Conservation (phyloP, 2,113 vertebrate species). For the Gnathonemus echidnorhynchus region DNA sequence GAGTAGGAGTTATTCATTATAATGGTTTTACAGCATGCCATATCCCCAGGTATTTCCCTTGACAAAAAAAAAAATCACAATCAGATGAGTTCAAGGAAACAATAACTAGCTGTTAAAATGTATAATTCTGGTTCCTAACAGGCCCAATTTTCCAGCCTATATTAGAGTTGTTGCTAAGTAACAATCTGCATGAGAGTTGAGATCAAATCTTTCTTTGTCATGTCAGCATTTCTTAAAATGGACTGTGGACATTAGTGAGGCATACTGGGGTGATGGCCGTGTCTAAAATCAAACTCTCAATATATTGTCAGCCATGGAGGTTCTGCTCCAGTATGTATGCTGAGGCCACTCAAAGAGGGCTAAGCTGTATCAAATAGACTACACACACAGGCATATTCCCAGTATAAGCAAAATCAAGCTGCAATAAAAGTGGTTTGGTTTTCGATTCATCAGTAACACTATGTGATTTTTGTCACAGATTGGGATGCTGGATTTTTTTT, state of each 20-base stretch:
- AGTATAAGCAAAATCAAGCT: not conserved
- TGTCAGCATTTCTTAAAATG: slow-evolving; percentile 13
- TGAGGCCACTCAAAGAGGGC: not conserved
- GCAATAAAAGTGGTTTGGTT: not conserved
- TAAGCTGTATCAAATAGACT: not conserved
- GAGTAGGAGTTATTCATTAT: not conserved
- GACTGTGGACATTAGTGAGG: not conserved
- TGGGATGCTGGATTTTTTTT: not conserved
- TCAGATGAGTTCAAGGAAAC: not conserved
- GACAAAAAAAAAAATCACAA: not conserved
- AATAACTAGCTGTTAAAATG: not conserved
- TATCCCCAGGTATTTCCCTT: not conserved
- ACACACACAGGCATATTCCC: not conserved
- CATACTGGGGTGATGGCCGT: not conserved
- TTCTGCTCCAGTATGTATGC: not conserved
- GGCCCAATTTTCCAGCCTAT: not conserved
- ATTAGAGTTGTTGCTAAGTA: slow-evolving; percentile 6
- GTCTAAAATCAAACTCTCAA: not conserved
- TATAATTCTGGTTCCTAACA: not conserved
- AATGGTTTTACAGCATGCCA: not conserved
- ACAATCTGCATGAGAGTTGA: not conserved
- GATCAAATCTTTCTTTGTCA: not conserved
- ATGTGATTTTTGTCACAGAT: not conserved
- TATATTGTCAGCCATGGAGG: not conserved
- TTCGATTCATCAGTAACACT: not conserved